A percentile compares a stretch with the other conserved stretches of the same genome.
Conservation (phyloP, 2,888 invertebrate genomes). For the Labia minor region DNA sequence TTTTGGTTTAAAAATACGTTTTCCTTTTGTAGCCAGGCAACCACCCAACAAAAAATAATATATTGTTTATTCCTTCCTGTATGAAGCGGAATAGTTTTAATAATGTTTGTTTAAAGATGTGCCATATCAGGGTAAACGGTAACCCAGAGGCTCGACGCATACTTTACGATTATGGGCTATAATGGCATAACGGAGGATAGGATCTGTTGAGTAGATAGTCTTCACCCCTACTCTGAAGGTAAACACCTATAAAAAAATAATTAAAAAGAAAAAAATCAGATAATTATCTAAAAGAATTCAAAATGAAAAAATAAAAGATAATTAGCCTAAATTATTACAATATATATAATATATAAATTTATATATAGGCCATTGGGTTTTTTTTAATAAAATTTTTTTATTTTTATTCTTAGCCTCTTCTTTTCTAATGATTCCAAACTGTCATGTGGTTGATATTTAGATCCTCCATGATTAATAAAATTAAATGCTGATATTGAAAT, state of each 20-base stretch:
- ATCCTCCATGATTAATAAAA: no score
- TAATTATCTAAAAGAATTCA: no score
- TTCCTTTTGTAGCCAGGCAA: background rate
- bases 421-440: no score
- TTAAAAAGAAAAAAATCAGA: background rate
- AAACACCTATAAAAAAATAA: conserved; percentile 1
- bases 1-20: conserved; percentile 9
- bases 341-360: no score
- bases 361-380: no score
- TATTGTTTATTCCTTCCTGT: conserved; percentile 13
- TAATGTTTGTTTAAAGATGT: conserved; percentile 13
- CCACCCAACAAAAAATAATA: conserved; percentile 4
- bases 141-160: background rate
- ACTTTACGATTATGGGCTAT: conserved; percentile 5
- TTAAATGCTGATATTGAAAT: no score
- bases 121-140: conserved; percentile 7
- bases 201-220: conserved; percentile 1
- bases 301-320: no score
- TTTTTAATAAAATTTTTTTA: no score
- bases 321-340: no score
- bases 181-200: background rate
- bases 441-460: no score
- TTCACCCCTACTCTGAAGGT: background rate
- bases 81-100: conserved; percentile 7
- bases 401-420: no score